Percentiles rank a stretch among this genome's conserved stretches.
Evolutionary conservation across 2,797 vertebrate genomes (phyloP).

Genomic region (Periparus ater): DNA sequence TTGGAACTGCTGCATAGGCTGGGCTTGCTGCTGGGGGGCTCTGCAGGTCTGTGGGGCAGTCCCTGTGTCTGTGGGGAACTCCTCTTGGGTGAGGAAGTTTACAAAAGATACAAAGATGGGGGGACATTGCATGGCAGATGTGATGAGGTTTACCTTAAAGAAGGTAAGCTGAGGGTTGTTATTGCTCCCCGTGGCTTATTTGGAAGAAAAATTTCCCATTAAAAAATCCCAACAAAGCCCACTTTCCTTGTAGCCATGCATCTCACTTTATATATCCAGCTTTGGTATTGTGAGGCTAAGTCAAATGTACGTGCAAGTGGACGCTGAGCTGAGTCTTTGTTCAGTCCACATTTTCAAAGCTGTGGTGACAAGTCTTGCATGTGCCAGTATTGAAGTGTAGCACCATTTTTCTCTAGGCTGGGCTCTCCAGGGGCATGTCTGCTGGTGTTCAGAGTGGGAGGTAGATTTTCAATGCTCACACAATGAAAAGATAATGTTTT

Average conservation of each 20-base stretch:
- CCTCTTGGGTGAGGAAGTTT: neutral
- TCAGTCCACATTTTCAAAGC: neutral
- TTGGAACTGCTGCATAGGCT: neutral
- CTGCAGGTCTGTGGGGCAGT: neutral
- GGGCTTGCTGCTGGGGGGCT: neutral
- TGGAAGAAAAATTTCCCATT: neutral
- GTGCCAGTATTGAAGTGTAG: neutral
- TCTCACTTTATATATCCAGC: neutral
- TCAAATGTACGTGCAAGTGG: neutral
- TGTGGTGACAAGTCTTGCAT: neutral
- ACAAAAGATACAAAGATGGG: neutral
- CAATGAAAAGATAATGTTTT: constrained; percentile 4
- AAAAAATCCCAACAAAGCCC: neutral
- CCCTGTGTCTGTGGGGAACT: neutral
- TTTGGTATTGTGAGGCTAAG: neutral
- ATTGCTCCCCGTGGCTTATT: neutral
- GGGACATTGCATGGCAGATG: neutral
- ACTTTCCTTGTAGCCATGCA: neutral
- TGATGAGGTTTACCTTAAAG: neutral
- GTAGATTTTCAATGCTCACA: neutral
- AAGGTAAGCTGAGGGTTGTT: neutral
- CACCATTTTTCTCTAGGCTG: neutral
- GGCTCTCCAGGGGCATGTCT: neutral
- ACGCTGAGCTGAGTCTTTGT: neutral
- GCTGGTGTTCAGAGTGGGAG: neutral